Conservation (phyloP, 2,888 invertebrate genomes). For the Euzophera pinguis region DNA sequence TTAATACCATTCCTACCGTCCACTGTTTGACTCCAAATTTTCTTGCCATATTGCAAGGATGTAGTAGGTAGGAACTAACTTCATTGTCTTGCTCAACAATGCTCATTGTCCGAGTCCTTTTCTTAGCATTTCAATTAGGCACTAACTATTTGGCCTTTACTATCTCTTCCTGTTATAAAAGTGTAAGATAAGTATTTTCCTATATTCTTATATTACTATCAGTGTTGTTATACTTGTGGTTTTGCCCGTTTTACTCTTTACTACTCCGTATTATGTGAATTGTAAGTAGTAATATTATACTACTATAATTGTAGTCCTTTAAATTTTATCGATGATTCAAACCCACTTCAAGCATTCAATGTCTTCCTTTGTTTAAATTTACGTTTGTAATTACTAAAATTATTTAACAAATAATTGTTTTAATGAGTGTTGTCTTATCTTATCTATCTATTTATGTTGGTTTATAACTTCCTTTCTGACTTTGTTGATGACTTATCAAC, state of each 20-base stretch:
- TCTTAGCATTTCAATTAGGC: conserved; percentile 1
- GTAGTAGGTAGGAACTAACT: background rate
- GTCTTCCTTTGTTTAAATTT: background rate
- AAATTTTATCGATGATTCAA: background rate
- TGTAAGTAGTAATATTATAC: too few relatives aligned
- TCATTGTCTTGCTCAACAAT: conserved; percentile 8
- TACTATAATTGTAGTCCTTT: too few relatives aligned
- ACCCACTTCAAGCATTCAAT: background rate
- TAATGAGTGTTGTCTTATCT: background rate
- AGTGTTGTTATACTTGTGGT: too few relatives aligned
- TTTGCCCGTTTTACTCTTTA: too few relatives aligned
- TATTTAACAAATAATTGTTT: background rate
- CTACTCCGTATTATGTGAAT: too few relatives aligned
- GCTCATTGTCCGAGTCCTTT: conserved; percentile 6
- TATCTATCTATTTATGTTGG: background rate
- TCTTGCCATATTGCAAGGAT: background rate
- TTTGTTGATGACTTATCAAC: background rate
- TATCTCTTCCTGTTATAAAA: background rate
- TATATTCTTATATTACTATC: too few relatives aligned
- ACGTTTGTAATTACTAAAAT: background rate
- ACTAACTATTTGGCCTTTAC: background rate
- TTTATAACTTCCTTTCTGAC: background rate
- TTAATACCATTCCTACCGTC: too few relatives aligned
- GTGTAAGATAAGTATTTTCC: too few relatives aligned
- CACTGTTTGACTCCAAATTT: background rate